Percentiles rank a stretch among this genome's conserved stretches.
phyloP scores from a whole-genome alignment of 2,113 vertebrate species.

The Panthera leo region DNA sequence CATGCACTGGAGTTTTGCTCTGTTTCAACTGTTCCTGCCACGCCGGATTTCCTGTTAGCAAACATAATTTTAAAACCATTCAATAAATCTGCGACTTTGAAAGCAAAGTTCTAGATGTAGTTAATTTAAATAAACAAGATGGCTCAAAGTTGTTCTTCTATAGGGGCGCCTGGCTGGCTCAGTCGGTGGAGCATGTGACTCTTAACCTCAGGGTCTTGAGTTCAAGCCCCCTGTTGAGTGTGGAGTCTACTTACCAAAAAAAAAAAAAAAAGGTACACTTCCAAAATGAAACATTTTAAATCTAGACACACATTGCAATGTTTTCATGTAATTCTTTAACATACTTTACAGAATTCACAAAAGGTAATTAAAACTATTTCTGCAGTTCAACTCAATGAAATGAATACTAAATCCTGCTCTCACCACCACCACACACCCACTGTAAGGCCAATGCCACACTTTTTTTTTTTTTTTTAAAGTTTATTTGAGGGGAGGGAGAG shows the following conservation, averaged over 20 bases:
- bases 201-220: neutral
- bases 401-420: neutral
- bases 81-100: conserved; percentile 2
- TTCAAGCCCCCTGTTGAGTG: neutral
- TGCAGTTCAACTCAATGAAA: neutral
- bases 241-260: neutral
- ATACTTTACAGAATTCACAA: neutral
- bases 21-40: conserved; percentile 88
- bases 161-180: neutral
- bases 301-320: neutral
- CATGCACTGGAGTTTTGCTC: conserved; percentile 86
- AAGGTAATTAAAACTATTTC: neutral
- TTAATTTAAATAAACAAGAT: neutral
- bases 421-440: accelerated
- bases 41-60: conserved; percentile 83
- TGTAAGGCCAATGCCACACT: neutral
- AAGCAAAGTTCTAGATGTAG: neutral
- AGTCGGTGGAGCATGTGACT: neutral
- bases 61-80: conserved; percentile 54
- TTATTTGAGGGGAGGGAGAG: no score
- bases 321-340: neutral
- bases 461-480: neutral
- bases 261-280: neutral
- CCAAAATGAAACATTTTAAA: neutral
- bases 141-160: neutral